Percentiles rank a stretch among this genome's conserved stretches.
These are phyloP conservation scores for Cirrhinus molitorella DNA, from an alignment of 2,797 vertebrate genomes.

Conservation along the genomic window DNA sequence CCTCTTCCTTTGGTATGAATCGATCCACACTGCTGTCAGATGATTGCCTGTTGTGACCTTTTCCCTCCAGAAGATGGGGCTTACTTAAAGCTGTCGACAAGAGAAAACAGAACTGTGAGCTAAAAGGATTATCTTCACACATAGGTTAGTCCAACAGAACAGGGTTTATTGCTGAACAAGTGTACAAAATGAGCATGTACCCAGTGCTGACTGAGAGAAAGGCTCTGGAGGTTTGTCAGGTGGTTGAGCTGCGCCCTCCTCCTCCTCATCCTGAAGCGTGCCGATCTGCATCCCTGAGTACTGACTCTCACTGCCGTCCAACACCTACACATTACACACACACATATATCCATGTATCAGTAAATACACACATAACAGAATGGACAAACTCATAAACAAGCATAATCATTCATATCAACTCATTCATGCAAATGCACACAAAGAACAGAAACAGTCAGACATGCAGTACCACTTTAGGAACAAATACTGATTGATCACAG, in stretches of 20 bases:
- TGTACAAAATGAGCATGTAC: slow-evolving; percentile 73
- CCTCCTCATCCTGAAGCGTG: slow-evolving; percentile 91
- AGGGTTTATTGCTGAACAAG: neutral
- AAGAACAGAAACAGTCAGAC: slow-evolving; percentile 19
- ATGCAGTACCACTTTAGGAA: slow-evolving; percentile 39
- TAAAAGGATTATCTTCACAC: neutral
- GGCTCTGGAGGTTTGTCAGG: slow-evolving; percentile 80
- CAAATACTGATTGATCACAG: slow-evolving; percentile 4
- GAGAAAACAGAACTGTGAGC: slow-evolving; percentile 15
- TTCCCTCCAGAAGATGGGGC: slow-evolving; percentile 84
- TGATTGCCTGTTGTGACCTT: slow-evolving; percentile 90
- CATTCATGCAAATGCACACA: slow-evolving; percentile 56
- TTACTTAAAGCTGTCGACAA: slow-evolving; percentile 84
- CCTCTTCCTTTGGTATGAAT: slow-evolving; percentile 86
- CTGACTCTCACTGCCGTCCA: slow-evolving; percentile 91
- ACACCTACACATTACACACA: slow-evolving; percentile 78
- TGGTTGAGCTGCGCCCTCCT: slow-evolving; percentile 77
- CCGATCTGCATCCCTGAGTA: slow-evolving; percentile 92
- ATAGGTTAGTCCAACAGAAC: neutral
- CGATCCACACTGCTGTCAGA: slow-evolving; percentile 92
- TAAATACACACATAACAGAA: neutral
- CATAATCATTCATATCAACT: neutral
- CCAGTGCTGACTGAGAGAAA: slow-evolving; percentile 84
- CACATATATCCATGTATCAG: slow-evolving; percentile 37
- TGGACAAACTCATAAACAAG: neutral